Evolutionary conservation across 2,888 invertebrate genomes (phyloP).

Genomic region (Chloromyia formosa): DNA sequence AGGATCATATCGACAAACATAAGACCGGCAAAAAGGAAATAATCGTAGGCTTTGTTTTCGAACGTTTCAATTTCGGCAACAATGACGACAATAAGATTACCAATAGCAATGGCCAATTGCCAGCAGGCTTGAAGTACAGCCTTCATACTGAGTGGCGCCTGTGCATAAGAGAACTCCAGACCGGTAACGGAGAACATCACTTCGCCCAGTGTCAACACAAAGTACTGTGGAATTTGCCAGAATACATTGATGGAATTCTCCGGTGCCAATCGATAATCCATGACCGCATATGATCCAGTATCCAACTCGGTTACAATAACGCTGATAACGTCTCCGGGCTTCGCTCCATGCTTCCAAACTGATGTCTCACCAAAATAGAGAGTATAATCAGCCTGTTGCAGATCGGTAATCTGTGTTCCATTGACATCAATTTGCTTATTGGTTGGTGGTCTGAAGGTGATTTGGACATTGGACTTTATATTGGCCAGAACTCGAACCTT

Average conservation of each 20-base stretch:
- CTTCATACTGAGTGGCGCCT: constrained; percentile 85
- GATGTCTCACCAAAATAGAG: neutral
- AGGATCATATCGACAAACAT: constrained; percentile 86
- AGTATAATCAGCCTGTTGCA: constrained; percentile 49
- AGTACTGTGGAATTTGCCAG: constrained; percentile 75
- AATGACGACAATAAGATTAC: constrained; percentile 91
- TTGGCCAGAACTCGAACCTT: constrained; percentile 10
- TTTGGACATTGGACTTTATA: neutral
- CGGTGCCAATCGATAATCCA: constrained; percentile 54
- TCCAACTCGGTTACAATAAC: constrained; percentile 53
- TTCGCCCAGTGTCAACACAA: constrained; percentile 71
- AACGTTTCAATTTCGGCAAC: constrained; percentile 83
- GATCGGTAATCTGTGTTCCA: neutral
- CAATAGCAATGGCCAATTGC: constrained; percentile 93
- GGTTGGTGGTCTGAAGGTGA: neutral
- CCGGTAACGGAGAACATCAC: constrained; percentile 78
- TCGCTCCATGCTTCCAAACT: constrained; percentile 21
- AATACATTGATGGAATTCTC: constrained; percentile 68
- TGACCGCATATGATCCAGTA: constrained; percentile 22
- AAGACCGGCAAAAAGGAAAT: constrained; percentile 87
- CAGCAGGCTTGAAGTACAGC: constrained; percentile 92
- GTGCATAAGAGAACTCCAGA: constrained; percentile 75
- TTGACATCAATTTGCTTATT: constrained; percentile 9
- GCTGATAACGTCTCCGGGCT: constrained; percentile 62
- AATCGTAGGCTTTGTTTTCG: constrained; percentile 82